Base-by-base conservation (phyloP, 2,888 invertebrate species). In the Terebella lapidaria region DNA sequence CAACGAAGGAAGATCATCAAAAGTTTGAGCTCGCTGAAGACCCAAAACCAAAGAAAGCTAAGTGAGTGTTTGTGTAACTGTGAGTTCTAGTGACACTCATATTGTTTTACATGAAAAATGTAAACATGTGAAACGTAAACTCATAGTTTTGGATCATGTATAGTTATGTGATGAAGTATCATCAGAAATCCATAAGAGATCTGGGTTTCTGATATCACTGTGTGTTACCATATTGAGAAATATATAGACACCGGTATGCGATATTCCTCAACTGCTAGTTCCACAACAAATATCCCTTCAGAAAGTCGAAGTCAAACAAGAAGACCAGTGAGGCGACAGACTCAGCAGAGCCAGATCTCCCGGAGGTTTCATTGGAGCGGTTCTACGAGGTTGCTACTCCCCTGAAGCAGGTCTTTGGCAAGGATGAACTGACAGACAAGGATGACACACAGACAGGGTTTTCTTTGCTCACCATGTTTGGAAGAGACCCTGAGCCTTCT, bases 1-100 rank as follows among this genome's bases (percentile, higher is more conserved):
- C 73, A 2, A 64, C 67, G 1, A 66, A 58, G 28, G 68, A 70
- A 22, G 71, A 71, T 20, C 73, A 73, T 59, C 61, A 57, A 22
- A 65, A 71, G 54, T 71, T 71, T 61, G 70, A 70, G 58, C 57
- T 65, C 18, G 35, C 54, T 22, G 51, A 24, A 25, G 52, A 57
- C 52, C 47, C 66, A 60, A 66, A 56, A 24, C 22, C 42, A 22
- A 57, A 45, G 45, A 57, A 60, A 53, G 57, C 56, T 56, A 49
- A 60, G 42, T 15, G 10, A 35, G 10, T 10, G 42, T 35, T 15
- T 35, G 42, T 35, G 42, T 15, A 15, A n/a, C n/a, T 10, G 10
- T 35, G 42, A 15, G 42, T 35, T 35, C n/a, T 35, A 35, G n/a
- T 35, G 42, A 35, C 42, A 35, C 42, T 35, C 10, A 15, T n/a